Base-by-base conservation (phyloP, 2,113 vertebrate species). In the Pseudopodoces humilis region DNA sequence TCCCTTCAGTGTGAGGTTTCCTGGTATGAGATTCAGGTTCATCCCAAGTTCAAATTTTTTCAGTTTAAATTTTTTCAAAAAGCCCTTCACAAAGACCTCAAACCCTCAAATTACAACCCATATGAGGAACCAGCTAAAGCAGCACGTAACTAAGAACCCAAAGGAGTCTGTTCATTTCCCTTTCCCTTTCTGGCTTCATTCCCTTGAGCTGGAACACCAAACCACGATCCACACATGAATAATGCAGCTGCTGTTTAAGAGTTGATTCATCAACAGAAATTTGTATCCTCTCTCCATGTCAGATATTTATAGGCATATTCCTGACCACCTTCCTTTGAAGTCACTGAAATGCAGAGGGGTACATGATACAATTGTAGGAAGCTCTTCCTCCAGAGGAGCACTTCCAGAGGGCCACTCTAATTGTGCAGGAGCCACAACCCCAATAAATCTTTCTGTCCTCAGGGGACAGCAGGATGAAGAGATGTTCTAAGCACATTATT, bases 401-500 rank as follows among this genome's bases (percentile, higher is more conserved):
- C 30, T 94, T 95, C 71, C 92, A 97, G 86, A 79, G 80, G 56
- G 80, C 72, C 80, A 55, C 44, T 88, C 31, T 63, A 83, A 92
- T 37, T 37, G 35, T 71, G 52, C 64, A 83, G 83, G 25, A 4
- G 3, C 60, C 68, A 86, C 60, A 93, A 86, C 28, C 64, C 83
- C 3, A 4, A 33, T 84, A 94, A 94, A 94, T 86, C 56, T 46
- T 86, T 70, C 83, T 86, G 80, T 94, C 83, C 90, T 86, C 69
- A 49, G 79, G 82, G 60, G 49, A 90, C 85, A 91, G 28, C 35
- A 63, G 85, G 85, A 88, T 77, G 84, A 86, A 96, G 82, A 55
- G 79, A 92, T 81, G 68, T 81, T 94, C 88, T 83, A 95, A 83
- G 79, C 85, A 88, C 79, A 83, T 93, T 96, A 69, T 88, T 96